phyloP scores from a whole-genome alignment of 2,888 invertebrate genomes.

The Drosophila lacicola region DNA sequence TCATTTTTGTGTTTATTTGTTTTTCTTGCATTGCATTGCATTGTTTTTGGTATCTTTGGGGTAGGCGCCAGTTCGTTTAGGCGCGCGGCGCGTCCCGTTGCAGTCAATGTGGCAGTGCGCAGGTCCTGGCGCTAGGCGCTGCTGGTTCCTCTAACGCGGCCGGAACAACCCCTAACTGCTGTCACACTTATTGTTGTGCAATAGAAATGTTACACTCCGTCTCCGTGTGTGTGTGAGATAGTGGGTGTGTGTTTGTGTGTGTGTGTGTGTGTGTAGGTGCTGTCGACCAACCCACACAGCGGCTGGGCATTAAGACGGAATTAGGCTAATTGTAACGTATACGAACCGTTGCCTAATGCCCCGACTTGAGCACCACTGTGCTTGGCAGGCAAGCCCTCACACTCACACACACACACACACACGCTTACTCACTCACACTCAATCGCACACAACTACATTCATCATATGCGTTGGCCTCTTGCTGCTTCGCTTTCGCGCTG shows the following conservation, averaged over 20 bases:
- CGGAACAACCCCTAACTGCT: constrained; percentile 76
- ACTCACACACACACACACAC: not conserved
- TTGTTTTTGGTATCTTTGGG: constrained; percentile 64
- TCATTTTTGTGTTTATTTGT: constrained; percentile 7
- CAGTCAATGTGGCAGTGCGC: constrained; percentile 62
- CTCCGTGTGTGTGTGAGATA: constrained; percentile 12
- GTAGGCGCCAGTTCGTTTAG: constrained; percentile 72
- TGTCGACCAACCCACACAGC: constrained; percentile 71
- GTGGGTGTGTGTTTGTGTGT: constrained; percentile 27
- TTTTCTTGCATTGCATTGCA: not conserved
- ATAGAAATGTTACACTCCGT: constrained; percentile 49
- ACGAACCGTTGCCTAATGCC: constrained; percentile 42
- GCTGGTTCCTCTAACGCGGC: constrained; percentile 61
- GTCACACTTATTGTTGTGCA: constrained; percentile 53
- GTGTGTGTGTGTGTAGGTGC: constrained; percentile 62
- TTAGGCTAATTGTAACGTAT: constrained; percentile 71
- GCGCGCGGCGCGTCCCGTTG: constrained; percentile 54
- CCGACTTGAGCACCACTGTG: constrained; percentile 23
- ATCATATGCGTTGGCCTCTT: constrained; percentile 39
- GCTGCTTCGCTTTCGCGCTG: constrained; percentile 22
- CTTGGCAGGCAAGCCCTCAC: constrained; percentile 2
- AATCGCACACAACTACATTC: constrained; percentile 30
- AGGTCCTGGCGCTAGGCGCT: constrained; percentile 55
- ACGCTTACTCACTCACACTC: constrained; percentile 20
- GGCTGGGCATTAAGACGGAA: constrained; percentile 39